Percentiles rank a stretch among this genome's conserved stretches.
Conservation (phyloP, 2,797 vertebrate species). For the Anguilla anguilla region DNA sequence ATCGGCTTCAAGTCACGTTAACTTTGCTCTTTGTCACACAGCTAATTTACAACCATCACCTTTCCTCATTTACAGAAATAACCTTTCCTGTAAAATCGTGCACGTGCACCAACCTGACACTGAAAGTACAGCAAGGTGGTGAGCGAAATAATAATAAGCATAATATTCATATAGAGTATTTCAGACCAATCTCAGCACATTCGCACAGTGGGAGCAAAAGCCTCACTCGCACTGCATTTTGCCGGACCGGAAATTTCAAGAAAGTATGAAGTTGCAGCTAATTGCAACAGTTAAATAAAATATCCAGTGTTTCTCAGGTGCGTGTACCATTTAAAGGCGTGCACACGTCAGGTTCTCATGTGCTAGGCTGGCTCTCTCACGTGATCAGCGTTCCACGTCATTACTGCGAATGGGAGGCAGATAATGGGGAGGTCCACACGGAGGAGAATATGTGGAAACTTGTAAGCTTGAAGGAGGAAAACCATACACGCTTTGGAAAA, state of each 20-base stretch:
- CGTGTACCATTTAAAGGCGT: neutral
- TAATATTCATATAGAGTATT: neutral
- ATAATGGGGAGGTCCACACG: too few relatives aligned
- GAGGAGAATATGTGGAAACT: neutral
- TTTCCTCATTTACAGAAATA: neutral
- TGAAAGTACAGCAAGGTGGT: neutral
- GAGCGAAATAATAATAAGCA: neutral
- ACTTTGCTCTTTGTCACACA: neutral
- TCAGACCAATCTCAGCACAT: neutral
- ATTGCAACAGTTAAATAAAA: neutral
- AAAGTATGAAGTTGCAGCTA: neutral
- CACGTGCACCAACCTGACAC: neutral
- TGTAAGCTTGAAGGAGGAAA: neutral
- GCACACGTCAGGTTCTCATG: neutral
- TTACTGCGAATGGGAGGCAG: neutral
- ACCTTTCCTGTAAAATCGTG: neutral
- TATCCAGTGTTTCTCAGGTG: neutral
- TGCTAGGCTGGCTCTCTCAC: neutral
- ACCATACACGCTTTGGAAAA: neutral
- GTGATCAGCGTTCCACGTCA: neutral
- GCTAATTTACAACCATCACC: neutral
- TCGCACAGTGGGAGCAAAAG: neutral
- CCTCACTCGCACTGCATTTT: neutral
- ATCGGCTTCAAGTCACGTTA: neutral
- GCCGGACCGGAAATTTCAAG: neutral